These are phyloP conservation scores for Aromia moschata DNA, from an alignment of 2,888 invertebrate genomes.

Conservation along the genomic window DNA sequence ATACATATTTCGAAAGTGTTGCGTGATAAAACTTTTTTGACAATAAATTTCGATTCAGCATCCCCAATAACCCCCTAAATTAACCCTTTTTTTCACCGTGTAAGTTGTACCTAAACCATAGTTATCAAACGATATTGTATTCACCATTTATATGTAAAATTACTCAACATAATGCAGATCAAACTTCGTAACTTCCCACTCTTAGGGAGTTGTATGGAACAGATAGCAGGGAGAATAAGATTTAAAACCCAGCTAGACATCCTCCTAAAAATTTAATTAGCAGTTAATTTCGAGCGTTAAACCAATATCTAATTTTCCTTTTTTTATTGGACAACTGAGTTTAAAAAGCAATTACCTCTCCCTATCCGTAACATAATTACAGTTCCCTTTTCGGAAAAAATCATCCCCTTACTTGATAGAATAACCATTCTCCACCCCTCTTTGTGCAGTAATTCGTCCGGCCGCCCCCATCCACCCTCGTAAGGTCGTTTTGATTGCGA, in stretches of 20 bases:
- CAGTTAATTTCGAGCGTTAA: conserved; percentile 42
- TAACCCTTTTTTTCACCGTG: no score
- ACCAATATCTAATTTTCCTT: conserved; percentile 41
- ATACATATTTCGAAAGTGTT: no score
- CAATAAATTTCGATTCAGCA: no score
- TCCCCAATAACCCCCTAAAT: no score
- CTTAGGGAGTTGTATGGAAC: neutral
- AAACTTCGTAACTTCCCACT: neutral
- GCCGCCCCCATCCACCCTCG: conserved; percentile 22
- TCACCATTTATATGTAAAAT: neutral
- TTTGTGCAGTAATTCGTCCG: conserved; percentile 22
- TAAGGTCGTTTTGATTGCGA: conserved; percentile 25
- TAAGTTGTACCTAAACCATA: neutral
- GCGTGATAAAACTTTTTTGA: no score
- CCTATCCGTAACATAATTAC: conserved; percentile 60
- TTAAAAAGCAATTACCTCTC: conserved; percentile 62
- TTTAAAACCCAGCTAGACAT: conserved; percentile 27
- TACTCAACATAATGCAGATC: neutral
- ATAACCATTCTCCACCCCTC: conserved; percentile 25
- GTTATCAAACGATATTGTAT: neutral
- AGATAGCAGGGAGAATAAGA: conserved; percentile 4
- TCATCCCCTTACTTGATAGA: conserved; percentile 41
- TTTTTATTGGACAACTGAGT: conserved; percentile 51
- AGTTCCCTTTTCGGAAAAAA: conserved; percentile 51
- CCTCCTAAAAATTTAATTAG: conserved; percentile 40